phyloP scores from a whole-genome alignment of 1,140 invertebrate species.

The Cydia amplana region DNA sequence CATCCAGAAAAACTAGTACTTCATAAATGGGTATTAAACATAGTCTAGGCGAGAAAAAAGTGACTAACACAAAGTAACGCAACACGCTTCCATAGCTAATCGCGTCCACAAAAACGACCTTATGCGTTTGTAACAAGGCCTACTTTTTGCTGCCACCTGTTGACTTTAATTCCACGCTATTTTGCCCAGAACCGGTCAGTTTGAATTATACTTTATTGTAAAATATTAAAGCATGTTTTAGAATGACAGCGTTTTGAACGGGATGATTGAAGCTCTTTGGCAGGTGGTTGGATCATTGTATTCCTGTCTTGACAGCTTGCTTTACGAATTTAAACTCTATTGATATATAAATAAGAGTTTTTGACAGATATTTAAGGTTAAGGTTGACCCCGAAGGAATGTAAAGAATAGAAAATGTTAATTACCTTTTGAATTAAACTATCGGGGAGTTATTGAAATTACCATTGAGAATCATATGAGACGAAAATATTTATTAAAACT shows the following conservation, averaged over 20 bases:
- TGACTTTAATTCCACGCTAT: not conserved
- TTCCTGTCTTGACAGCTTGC: not conserved
- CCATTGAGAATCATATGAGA: not conserved
- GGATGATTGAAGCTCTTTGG: constrained; percentile 17
- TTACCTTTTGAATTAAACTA: not conserved
- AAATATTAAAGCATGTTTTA: not conserved
- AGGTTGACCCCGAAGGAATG: not conserved
- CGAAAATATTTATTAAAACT: not conserved
- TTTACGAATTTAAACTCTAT: not conserved
- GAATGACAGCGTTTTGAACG: not conserved
- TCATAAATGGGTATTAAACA: not conserved
- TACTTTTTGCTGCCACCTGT: constrained; percentile 22
- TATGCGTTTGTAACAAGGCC: constrained; percentile 2
- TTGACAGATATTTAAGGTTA: not conserved
- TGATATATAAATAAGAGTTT: not conserved
- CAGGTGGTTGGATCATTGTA: constrained; percentile 22
- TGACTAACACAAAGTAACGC: constrained; percentile 19
- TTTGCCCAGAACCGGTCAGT: not conserved
- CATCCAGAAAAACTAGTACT: not conserved
- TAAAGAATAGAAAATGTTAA: constrained; percentile 13
- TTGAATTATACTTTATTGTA: not conserved
- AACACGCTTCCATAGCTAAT: not conserved
- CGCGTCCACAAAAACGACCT: not conserved
- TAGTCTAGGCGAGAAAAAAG: constrained; percentile 10
- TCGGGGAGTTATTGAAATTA: constrained; percentile 4